A percentile compares a stretch with the other conserved stretches of the same genome.
These are phyloP conservation scores for Schizaphis graminum DNA, from an alignment of 2,888 invertebrate species.

Conservation along the genomic window DNA sequence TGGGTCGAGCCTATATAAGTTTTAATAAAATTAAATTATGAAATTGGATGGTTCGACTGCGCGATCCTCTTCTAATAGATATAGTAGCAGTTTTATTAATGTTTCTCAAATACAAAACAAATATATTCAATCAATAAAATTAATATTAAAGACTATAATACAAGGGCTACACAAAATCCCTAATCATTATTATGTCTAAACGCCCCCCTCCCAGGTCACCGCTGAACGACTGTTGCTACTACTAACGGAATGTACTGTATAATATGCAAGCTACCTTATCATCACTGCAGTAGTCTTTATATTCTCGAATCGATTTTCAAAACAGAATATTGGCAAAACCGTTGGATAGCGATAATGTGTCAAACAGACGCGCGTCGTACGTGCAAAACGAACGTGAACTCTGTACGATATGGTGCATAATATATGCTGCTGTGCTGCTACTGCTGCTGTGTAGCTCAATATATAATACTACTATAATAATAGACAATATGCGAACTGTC, in stretches of 20 bases:
- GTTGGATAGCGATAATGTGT: background rate
- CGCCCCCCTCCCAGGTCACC: background rate
- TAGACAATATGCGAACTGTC: background rate
- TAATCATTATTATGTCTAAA: background rate
- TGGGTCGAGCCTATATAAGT: background rate
- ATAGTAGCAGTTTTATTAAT: background rate
- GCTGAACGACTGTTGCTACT: background rate
- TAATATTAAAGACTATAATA: background rate
- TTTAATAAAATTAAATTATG: background rate
- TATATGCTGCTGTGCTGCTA: background rate
- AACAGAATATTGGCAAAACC: background rate
- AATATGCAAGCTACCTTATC: background rate
- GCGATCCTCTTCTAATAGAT: background rate
- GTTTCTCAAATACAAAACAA: background rate
- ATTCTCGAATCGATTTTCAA: background rate
- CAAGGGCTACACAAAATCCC: background rate
- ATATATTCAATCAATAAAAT: background rate
- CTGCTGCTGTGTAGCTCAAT: background rate
- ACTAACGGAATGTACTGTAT: background rate
- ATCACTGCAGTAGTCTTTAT: background rate
- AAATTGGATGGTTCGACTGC: background rate
- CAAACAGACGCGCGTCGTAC: background rate
- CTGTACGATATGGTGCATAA: background rate
- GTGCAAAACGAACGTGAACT: background rate
- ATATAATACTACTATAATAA: background rate